These are phyloP conservation scores for Macrotus californicus DNA, from an alignment of 2,113 vertebrate species.

Conservation along the genomic window DNA sequence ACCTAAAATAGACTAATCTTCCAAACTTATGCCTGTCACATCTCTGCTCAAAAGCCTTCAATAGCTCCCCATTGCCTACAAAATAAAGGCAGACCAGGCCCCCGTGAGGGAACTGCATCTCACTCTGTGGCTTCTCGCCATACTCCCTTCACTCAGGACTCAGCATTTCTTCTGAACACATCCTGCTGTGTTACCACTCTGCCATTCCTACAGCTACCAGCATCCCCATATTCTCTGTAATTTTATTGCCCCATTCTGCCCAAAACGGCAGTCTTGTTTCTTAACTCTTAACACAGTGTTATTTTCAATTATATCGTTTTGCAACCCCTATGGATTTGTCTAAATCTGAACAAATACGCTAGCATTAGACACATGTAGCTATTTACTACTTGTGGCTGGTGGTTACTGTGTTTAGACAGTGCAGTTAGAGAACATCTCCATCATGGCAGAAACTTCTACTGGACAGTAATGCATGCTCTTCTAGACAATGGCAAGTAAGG, in stretches of 20 bases:
- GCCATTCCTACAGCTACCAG: not conserved
- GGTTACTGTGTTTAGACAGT: not conserved
- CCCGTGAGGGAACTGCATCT: not conserved
- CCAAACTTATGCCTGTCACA: not conserved
- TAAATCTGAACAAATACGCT: not conserved
- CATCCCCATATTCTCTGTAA: not conserved
- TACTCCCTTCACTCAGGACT: not conserved
- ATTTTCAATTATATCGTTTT: not conserved
- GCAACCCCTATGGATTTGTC: not conserved
- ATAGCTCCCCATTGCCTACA: not conserved
- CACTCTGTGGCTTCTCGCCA: not conserved
- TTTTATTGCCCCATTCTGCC: not conserved
- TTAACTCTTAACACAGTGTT: conserved; percentile 5
- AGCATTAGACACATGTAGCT: not conserved
- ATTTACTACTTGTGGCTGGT: not conserved
- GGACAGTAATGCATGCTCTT: not conserved
- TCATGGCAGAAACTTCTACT: not conserved
- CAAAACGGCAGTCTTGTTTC: not conserved
- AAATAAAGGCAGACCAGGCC: not conserved
- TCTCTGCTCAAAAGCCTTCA: conserved; percentile 3
- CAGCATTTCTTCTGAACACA: not conserved
- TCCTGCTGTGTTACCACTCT: not conserved
- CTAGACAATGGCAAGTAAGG: not conserved
- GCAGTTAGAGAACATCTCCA: not conserved
- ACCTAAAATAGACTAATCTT: not conserved